Evolutionary conservation across 2,888 invertebrate species (phyloP), one percentile per base, ranked within the genome.

Genomic region (Ectropis crepuscularia): DNA sequence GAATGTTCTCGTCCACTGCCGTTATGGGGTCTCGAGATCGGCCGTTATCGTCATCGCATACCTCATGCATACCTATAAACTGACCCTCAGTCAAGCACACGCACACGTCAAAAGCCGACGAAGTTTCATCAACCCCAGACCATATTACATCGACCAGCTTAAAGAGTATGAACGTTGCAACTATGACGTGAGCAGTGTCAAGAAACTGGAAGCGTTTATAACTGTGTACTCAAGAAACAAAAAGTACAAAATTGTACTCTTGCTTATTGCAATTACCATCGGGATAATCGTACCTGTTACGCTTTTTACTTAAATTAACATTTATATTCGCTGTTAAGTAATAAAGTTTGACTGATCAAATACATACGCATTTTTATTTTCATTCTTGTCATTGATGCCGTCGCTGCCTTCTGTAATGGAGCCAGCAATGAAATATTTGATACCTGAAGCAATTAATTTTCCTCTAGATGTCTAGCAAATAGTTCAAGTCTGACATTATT

Each of bases 1-100:
- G 39, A 47, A 55, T n/a, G 41, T 55, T 7, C 41, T 55, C 39
- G 55, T 54, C 38, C 54, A 54, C 45, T 54, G 47, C 47, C 39
- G 16, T 0, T 55, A 6, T 16, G 47, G 55, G 7, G 10, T 55
- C 55, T 55, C 55, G n/a, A 37, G 28, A 28, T 47, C 55, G 6
- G 47, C 16, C n/a, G 39, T 16, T 47, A n/a, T 47, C 8, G 55
- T 47, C 47, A 47, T 47, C 28, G 55, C 47, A n/a, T 55, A 55
- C 16, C 39, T 47, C 38, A 55, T 55, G 47, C 55, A 47, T 16
- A 28, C n/a, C 37, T 55, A 41, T 39, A 55, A 8, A 47, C 8
- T 55, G 39, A 55, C 12, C 12, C 28, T 16, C 12, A n/a, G 6
- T 1, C 39, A 45, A 4, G 54, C 47, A 0, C 39, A 37, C 16